These are phyloP conservation scores for Drosophila sucinea DNA, from an alignment of 1,140 invertebrate genomes.

Conservation along the genomic window DNA sequence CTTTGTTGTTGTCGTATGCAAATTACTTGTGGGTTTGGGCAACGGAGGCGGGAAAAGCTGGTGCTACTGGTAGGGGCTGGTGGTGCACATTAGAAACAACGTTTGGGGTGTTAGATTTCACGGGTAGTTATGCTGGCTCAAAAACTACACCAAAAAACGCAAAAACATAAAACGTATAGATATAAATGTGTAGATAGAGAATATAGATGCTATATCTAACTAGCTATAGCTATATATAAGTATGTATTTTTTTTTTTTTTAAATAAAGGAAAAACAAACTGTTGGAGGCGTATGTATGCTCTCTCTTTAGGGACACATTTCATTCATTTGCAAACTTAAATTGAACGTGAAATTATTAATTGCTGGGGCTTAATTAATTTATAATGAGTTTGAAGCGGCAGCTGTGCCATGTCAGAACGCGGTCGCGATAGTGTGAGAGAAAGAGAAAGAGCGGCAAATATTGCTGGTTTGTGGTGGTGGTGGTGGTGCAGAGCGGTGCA, in stretches of 20 bases:
- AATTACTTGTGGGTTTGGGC: slow-evolving; percentile 56
- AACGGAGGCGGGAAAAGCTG: neutral
- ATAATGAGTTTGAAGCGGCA: slow-evolving; percentile 70
- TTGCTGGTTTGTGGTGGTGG: slow-evolving; percentile 15
- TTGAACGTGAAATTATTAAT: slow-evolving; percentile 80
- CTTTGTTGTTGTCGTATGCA: slow-evolving; percentile 62
- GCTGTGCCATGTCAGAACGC: slow-evolving; percentile 60
- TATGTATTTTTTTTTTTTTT: neutral
- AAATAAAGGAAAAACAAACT: neutral
- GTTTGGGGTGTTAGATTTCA: slow-evolving; percentile 65
- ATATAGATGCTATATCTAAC: slow-evolving; percentile 2
- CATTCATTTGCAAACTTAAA: slow-evolving; percentile 74
- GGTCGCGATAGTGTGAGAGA: neutral
- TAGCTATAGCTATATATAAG: neutral
- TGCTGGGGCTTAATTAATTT: slow-evolving; percentile 71
- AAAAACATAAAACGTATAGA: slow-evolving; percentile 17
- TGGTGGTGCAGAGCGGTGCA: slow-evolving; percentile 17
- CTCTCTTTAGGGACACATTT: slow-evolving; percentile 57
- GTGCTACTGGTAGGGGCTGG: slow-evolving; percentile 12
- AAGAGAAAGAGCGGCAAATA: slow-evolving; percentile 1
- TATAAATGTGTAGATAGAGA: neutral
- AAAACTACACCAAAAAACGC: slow-evolving; percentile 45
- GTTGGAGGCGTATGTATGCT: slow-evolving; percentile 32
- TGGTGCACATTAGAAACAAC: slow-evolving; percentile 57
- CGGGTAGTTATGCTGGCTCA: slow-evolving; percentile 55